A percentile compares a stretch with the other conserved stretches of the same genome.
phyloP scores from a whole-genome alignment of 2,797 vertebrate species.

The Microchirus variegatus region DNA sequence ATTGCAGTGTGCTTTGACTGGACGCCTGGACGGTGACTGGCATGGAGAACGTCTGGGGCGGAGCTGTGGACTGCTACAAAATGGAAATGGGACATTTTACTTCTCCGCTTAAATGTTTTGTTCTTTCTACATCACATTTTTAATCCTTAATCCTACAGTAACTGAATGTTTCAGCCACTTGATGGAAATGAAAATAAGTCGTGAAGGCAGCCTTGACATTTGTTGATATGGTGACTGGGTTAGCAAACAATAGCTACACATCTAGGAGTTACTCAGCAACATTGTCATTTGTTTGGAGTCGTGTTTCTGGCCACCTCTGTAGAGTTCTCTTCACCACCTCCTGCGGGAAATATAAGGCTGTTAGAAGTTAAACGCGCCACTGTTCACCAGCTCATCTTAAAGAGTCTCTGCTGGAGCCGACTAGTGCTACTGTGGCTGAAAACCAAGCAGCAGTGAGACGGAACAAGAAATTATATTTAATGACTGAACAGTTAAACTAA shows the following conservation, averaged over 20 bases:
- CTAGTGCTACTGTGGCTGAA: not conserved
- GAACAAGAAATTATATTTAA: not conserved
- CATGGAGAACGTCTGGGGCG: conserved; percentile 94
- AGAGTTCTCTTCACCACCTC: not conserved
- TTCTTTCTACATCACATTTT: not conserved
- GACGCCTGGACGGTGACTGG: conserved; percentile 95
- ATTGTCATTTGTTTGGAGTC: not conserved
- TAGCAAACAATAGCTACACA: conserved; percentile 1
- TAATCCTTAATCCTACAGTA: not conserved
- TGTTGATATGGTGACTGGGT: not conserved
- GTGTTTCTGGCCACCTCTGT: not conserved
- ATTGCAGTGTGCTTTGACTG: conserved; percentile 94
- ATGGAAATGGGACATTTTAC: not conserved
- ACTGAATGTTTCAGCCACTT: not conserved
- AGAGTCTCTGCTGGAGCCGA: not conserved
- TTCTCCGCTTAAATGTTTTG: not conserved
- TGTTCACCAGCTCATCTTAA: not conserved
- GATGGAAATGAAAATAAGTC: not conserved
- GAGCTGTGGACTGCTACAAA: conserved; percentile 88
- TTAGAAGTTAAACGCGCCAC: not conserved
- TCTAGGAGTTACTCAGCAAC: not conserved
- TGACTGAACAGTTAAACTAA: not conserved
- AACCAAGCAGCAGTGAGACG: not conserved
- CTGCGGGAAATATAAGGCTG: not conserved
- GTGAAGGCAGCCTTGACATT: not conserved